Base-by-base conservation (phyloP, 2,888 invertebrate genomes). In the Nasonovia ribisnigri region DNA sequence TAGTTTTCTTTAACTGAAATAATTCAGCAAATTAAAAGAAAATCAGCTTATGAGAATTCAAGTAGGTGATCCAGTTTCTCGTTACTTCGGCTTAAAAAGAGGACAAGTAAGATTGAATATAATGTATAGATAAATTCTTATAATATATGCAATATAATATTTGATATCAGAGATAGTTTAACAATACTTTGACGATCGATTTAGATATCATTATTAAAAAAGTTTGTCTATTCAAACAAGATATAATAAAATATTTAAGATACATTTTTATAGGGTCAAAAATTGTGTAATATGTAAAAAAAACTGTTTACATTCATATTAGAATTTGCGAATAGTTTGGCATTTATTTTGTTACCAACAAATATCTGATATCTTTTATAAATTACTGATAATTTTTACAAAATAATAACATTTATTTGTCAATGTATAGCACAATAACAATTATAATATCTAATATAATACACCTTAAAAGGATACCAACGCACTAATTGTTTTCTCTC, bases 1-100 rank as follows among this genome's bases (percentile, higher is more conserved):
- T 67, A n/a, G 84, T 88, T 94, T 92, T 92, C n/a, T 67, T 94
- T 94, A 90, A 94, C 8, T 57, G 43, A 42, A 95, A 95, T 95
- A 95, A 95, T 84, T 94, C 96, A 98, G 97, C 96, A 99, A 99
- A 96, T 96, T 99, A 90, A 99, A 99, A 96, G 99, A 99, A 96
- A 99, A 99, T 96, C 99, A 99, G 97, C 96, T 99, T 95, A 99
- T 99, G 98, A 97, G 99, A 96, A 99, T 99, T 96, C 99, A 99
- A 96, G 98, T 98, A 20, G 99, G 99, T 92, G 99, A 99, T 96
- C 99, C 99, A 0, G 99, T 99, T 1, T 98, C 99, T 0, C 97
- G 99, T 95, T 99, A 99, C 96, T 99, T 99, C 96, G 99, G 99
- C 94, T 96, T 99, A 24, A 99, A 99, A 96, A 97, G 99, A 96